phyloP scores from a whole-genome alignment of 2,113 vertebrate genomes.

The Sinocyclocheilus anshuiensis region DNA sequence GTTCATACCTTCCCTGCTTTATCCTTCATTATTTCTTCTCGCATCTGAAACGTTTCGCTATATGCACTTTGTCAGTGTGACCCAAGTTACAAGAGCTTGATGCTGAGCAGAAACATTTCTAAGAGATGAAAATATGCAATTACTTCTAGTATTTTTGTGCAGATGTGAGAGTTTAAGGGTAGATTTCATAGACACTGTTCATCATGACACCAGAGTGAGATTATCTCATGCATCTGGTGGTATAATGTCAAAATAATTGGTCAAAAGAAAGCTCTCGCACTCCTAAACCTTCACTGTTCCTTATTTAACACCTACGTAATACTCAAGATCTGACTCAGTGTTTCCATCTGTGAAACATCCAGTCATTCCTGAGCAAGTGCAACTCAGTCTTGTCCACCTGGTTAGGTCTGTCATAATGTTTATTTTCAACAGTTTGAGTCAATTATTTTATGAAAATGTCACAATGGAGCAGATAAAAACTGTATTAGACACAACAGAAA shows the following conservation, averaged over 20 bases:
- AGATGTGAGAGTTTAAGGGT: background rate
- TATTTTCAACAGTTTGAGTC: too few relatives aligned
- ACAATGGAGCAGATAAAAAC: background rate
- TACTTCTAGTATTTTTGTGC: background rate
- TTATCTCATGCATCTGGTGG: background rate
- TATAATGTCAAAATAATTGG: constrained; percentile 4
- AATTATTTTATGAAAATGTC: too few relatives aligned
- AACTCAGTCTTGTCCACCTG: too few relatives aligned
- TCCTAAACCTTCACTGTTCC: too few relatives aligned
- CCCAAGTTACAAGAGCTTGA: background rate
- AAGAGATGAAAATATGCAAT: background rate
- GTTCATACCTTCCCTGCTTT: constrained; percentile 14
- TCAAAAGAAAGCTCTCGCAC: background rate
- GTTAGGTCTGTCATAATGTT: too few relatives aligned
- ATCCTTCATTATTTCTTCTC: background rate
- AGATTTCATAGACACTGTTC: background rate
- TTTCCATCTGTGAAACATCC: background rate
- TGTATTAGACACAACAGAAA: background rate
- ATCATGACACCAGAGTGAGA: background rate
- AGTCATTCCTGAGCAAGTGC: background rate
- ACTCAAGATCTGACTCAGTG: background rate
- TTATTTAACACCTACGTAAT: background rate
- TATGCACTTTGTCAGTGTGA: background rate
- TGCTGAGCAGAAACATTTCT: background rate
- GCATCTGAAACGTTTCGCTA: background rate